Evolutionary conservation across 2,797 vertebrate species (phyloP).

Genomic region (Craterocephalus amniculus): DNA sequence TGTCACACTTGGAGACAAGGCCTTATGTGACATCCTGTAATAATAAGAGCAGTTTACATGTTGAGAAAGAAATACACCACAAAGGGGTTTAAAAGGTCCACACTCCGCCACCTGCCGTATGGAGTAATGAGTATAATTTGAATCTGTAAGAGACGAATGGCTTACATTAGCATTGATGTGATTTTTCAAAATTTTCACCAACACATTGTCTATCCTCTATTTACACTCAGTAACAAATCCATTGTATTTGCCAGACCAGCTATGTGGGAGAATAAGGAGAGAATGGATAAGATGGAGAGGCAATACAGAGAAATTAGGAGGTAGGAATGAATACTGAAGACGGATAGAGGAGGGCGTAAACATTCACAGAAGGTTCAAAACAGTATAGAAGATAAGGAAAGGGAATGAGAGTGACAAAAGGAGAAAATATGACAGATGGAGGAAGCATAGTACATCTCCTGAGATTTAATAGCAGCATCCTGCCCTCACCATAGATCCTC

Average conservation of each 20-base stretch:
- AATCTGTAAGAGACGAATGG: slow-evolving; percentile 18
- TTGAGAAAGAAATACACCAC: not conserved
- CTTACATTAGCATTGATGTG: slow-evolving; percentile 23
- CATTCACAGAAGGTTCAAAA: slow-evolving; percentile 18
- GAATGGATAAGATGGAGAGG: slow-evolving; percentile 19
- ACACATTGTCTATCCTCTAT: not conserved
- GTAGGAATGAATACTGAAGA: slow-evolving; percentile 20
- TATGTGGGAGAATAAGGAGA: not conserved
- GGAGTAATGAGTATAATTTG: slow-evolving; percentile 51
- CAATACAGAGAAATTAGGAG: slow-evolving; percentile 13
- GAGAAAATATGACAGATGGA: slow-evolving; percentile 27
- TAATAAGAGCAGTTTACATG: slow-evolving; percentile 28
- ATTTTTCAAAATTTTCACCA: not conserved
- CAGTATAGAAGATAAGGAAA: slow-evolving; percentile 19
- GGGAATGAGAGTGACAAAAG: slow-evolving; percentile 29
- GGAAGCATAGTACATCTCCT: slow-evolving; percentile 52
- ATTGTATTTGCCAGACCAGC: not conserved
- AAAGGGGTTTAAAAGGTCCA: slow-evolving; percentile 13
- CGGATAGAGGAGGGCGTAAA: slow-evolving; percentile 15
- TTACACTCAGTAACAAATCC: not conserved
- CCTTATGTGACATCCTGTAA: slow-evolving; percentile 32
- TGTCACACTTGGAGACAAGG: slow-evolving; percentile 45
- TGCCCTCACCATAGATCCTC: slow-evolving; percentile 55
- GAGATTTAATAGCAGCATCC: slow-evolving; percentile 65
- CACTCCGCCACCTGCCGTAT: slow-evolving; percentile 23